Conservation (phyloP, 2,113 vertebrate species). For the Castor canadensis region DNA sequence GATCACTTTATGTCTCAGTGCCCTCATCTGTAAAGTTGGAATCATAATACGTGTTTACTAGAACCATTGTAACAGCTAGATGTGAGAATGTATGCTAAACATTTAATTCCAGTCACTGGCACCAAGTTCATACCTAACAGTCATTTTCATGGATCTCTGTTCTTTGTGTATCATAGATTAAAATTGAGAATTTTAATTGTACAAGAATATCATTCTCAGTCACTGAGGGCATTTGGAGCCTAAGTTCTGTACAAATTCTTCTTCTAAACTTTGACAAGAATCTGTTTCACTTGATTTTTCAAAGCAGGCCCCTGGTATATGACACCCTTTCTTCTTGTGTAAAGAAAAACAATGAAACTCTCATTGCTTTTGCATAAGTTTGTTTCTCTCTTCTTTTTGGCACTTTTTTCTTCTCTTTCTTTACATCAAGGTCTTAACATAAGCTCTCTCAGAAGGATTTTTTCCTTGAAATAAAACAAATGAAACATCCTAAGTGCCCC, state of each 20-base stretch:
- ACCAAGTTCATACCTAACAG: background rate
- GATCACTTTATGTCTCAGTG: background rate
- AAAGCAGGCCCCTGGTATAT: constrained; percentile 35
- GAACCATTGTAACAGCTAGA: background rate
- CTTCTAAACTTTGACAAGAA: constrained; percentile 34
- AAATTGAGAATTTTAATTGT: constrained; percentile 23
- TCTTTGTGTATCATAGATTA: background rate
- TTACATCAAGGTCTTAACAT: background rate
- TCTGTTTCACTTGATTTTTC: constrained; percentile 14
- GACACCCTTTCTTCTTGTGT: background rate
- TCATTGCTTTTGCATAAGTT: background rate
- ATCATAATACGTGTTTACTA: background rate
- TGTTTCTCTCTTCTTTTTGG: background rate
- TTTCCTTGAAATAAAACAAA: background rate
- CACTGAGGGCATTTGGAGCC: background rate
- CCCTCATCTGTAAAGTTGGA: background rate
- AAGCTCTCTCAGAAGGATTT: background rate
- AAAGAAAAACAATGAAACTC: constrained; percentile 46
- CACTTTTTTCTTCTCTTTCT: constrained; percentile 18
- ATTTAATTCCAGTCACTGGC: background rate
- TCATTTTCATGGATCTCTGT: background rate
- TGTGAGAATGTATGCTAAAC: background rate
- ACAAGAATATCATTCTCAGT: background rate
- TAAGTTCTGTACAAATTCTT: background rate
- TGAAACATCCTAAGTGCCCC: constrained; percentile 46